These are phyloP conservation scores for Brachyptera putata DNA, from an alignment of 2,888 invertebrate species.

Conservation along the genomic window DNA sequence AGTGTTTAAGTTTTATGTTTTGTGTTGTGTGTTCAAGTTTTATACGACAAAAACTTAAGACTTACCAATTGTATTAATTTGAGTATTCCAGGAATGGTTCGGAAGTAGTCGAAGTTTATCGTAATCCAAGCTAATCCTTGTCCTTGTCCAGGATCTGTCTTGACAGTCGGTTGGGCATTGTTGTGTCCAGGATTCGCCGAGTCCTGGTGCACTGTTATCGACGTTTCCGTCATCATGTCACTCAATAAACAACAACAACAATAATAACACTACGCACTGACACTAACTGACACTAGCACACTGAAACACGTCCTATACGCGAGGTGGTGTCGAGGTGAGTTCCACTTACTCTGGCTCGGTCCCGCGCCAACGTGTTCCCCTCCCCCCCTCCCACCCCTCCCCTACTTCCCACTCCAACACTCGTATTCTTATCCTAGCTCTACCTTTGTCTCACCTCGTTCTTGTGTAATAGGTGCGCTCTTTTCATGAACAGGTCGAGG, in stretches of 20 bases:
- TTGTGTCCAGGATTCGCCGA: slow-evolving; percentile 22
- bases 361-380: background rate
- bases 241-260: background rate
- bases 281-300: background rate
- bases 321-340: background rate
- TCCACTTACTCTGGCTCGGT: background rate
- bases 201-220: slow-evolving; percentile 26
- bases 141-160: slow-evolving; percentile 49
- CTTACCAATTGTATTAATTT: slow-evolving; percentile 81
- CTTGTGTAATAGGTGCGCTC: background rate
- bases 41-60: too few species aligned
- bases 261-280: background rate
- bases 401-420: slow-evolving; percentile 2
- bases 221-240: slow-evolving; percentile 30
- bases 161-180: slow-evolving; percentile 42
- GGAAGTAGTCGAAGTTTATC: slow-evolving; percentile 75
- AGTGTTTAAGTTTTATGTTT: too few species aligned
- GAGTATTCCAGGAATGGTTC: slow-evolving; percentile 72
- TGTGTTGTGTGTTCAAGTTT: too few species aligned
- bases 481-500: background rate
- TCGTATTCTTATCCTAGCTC: background rate
- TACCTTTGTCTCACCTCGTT: slow-evolving; percentile 5
- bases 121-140: slow-evolving; percentile 64
- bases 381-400: background rate
- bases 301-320: background rate